phyloP scores from a whole-genome alignment of 2,797 vertebrate species.

The Sarcophilus harrisii region DNA sequence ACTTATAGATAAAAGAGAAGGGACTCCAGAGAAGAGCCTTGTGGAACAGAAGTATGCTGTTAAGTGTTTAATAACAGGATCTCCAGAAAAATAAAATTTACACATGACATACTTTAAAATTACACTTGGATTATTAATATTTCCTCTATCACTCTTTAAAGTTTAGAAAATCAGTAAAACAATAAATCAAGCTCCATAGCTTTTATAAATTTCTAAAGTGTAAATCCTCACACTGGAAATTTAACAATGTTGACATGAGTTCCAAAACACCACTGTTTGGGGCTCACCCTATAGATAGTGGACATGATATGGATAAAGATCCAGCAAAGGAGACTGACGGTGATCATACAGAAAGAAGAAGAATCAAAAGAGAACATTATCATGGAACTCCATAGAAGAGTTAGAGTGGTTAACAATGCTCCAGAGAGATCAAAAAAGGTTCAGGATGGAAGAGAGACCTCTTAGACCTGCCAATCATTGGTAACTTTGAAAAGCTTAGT shows the following conservation, averaged over 20 bases:
- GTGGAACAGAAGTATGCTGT: not conserved
- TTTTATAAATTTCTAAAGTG: not conserved
- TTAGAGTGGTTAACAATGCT: not conserved
- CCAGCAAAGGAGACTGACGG: not conserved
- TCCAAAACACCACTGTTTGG: not conserved
- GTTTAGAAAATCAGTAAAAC: not conserved
- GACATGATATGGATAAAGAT: not conserved
- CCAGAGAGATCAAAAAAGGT: not conserved
- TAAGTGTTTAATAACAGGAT: not conserved
- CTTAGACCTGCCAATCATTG: not conserved
- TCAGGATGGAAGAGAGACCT: not conserved
- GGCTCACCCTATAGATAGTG: not conserved
- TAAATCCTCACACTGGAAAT: not conserved
- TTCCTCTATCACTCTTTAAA: not conserved
- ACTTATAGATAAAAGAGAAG: not conserved
- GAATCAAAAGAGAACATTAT: not conserved
- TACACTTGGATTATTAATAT: not conserved
- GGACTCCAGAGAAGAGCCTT: not conserved
- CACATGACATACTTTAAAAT: not conserved
- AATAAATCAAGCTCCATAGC: not conserved
- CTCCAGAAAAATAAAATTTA: not conserved
- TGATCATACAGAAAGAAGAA: not conserved
- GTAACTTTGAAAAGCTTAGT: not conserved
- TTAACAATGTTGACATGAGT: not conserved
- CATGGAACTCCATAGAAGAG: not conserved